These are phyloP conservation scores for Mechanitis mazaeus DNA, from an alignment of 2,888 invertebrate species.

Conservation along the genomic window DNA sequence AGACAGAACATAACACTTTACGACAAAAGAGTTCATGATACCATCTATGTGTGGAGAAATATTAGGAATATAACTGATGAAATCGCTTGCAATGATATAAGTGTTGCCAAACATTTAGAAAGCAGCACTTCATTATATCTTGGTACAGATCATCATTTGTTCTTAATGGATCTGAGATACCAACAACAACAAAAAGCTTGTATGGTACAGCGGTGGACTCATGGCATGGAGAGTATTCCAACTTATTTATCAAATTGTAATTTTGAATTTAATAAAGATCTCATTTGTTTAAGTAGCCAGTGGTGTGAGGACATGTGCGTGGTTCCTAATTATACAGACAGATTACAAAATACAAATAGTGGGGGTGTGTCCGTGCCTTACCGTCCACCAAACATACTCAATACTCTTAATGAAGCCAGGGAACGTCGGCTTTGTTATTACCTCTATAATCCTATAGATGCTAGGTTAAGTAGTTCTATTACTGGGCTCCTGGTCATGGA, in stretches of 20 bases:
- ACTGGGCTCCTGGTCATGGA: constrained; percentile 50
- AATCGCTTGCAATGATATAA: constrained; percentile 50
- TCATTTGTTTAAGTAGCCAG: constrained; percentile 59
- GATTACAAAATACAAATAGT: constrained; percentile 36
- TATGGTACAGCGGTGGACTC: constrained; percentile 74
- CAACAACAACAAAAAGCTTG: constrained; percentile 39
- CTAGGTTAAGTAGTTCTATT: constrained; percentile 49
- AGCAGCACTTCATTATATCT: constrained; percentile 50
- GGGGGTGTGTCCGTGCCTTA: constrained; percentile 52
- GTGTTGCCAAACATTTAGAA: constrained; percentile 47
- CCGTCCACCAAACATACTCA: constrained; percentile 53
- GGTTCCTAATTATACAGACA: constrained; percentile 50
- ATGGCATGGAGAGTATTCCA: constrained; percentile 72
- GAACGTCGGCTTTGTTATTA: constrained; percentile 50
- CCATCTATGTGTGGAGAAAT: constrained; percentile 44
- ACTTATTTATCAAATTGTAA: constrained; percentile 55
- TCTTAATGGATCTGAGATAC: constrained; percentile 56
- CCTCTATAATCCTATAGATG: constrained; percentile 49
- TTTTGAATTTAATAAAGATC: constrained; percentile 54
- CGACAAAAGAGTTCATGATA: constrained; percentile 56
- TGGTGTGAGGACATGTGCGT: constrained; percentile 66
- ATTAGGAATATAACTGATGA: constrained; percentile 47
- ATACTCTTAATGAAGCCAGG: constrained; percentile 49
- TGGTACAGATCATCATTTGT: constrained; percentile 58
- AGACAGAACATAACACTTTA: constrained; percentile 52